Evolutionary conservation across 2,113 vertebrate species (phyloP).

Genomic region (Reinhardtius hippoglossoides): DNA sequence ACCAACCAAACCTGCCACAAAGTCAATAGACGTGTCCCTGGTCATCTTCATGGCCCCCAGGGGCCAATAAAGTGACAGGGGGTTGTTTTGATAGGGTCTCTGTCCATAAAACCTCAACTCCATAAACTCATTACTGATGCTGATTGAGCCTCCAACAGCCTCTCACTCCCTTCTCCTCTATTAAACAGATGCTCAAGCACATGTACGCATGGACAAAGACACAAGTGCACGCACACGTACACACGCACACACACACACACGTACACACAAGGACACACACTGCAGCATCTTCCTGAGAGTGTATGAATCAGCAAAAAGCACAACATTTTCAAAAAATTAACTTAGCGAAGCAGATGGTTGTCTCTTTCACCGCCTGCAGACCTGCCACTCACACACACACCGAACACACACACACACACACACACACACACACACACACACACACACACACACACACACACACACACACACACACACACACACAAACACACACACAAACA

Average conservation of each 20-base stretch:
- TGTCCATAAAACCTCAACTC: neutral
- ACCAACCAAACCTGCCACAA: neutral
- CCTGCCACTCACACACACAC: neutral
- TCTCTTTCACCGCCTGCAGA: conserved; percentile 3
- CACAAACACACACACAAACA: neutral
- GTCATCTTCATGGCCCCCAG: neutral
- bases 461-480: too few species aligned
- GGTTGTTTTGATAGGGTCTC: conserved; percentile 7
- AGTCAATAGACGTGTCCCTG: conserved; percentile 25
- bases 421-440: neutral
- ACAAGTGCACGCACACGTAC: neutral
- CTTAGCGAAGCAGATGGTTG: conserved; percentile 14
- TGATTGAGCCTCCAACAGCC: neutral
- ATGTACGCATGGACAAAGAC: neutral
- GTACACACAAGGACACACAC: conserved; percentile 3
- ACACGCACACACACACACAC: neutral
- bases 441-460: conserved; percentile 2
- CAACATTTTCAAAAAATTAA: conserved; percentile 24
- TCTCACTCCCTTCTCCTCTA: neutral
- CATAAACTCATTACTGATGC: conserved; percentile 18
- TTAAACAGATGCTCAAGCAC: neutral
- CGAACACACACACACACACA: neutral
- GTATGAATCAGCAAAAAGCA: conserved; percentile 43
- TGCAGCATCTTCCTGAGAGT: conserved; percentile 17
- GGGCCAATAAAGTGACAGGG: neutral